These are phyloP conservation scores for Lateolabrax maculatus DNA, from an alignment of 2,797 vertebrate species.

Conservation along the genomic window DNA sequence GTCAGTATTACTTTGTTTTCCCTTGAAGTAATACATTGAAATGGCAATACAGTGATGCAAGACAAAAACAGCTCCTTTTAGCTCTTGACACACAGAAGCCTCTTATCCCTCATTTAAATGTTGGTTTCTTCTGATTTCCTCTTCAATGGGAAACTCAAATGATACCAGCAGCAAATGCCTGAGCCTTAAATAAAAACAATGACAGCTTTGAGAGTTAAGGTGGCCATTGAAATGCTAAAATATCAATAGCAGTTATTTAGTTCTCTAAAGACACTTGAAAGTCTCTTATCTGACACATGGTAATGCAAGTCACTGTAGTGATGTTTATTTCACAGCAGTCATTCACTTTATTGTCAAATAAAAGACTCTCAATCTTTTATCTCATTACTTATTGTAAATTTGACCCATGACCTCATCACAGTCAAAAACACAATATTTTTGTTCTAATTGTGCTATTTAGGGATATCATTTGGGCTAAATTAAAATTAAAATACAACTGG, in stretches of 20 bases:
- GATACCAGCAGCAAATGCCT: slow-evolving; percentile 75
- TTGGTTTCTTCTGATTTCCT: slow-evolving; percentile 85
- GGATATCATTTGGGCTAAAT: neutral
- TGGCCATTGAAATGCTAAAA: slow-evolving; percentile 87
- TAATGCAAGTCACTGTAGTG: slow-evolving; percentile 81
- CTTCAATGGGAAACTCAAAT: slow-evolving; percentile 83
- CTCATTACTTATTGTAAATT: slow-evolving; percentile 35
- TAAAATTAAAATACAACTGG: neutral
- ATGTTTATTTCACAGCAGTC: slow-evolving; percentile 85
- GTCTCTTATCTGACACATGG: slow-evolving; percentile 87
- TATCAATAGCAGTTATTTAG: slow-evolving; percentile 86
- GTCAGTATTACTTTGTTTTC: slow-evolving; percentile 70
- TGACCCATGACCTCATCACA: slow-evolving; percentile 52
- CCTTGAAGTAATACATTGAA: slow-evolving; percentile 73
- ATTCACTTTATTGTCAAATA: slow-evolving; percentile 73
- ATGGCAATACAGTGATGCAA: slow-evolving; percentile 70
- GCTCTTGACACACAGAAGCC: slow-evolving; percentile 70
- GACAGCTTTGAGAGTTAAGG: slow-evolving; percentile 87
- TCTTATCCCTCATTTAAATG: slow-evolving; percentile 83
- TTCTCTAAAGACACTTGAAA: slow-evolving; percentile 86
- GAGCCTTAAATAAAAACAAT: slow-evolving; percentile 87
- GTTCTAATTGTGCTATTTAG: slow-evolving; percentile 68
- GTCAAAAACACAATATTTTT: slow-evolving; percentile 26
- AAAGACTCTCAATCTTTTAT: slow-evolving; percentile 58
- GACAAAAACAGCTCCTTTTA: slow-evolving; percentile 72